A percentile compares a stretch with the other conserved stretches of the same genome.
Evolutionary conservation across 2,888 invertebrate genomes (phyloP).

Genomic region (Mesopsocus fuscifrons): DNA sequence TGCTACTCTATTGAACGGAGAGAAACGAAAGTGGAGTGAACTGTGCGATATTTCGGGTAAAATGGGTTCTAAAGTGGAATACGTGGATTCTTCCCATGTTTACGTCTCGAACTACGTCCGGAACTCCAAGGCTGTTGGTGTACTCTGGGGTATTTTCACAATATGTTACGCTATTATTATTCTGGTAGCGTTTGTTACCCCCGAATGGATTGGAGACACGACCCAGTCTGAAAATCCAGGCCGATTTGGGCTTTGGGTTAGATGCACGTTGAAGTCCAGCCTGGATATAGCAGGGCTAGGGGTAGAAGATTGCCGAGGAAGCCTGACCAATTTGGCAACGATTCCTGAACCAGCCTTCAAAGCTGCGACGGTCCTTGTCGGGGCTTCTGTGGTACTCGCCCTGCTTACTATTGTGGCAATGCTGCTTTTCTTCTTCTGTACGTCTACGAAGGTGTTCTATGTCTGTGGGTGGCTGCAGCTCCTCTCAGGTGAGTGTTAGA

Average conservation of each 20-base stretch:
- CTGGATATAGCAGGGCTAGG: constrained; percentile 36
- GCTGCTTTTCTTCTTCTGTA: constrained; percentile 83
- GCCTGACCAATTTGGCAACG: constrained; percentile 61
- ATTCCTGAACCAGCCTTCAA: constrained; percentile 71
- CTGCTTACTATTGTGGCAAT: constrained; percentile 73
- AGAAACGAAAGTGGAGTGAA: too few relatives aligned
- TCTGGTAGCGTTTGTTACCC: constrained; percentile 87
- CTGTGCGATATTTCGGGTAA: too few relatives aligned
- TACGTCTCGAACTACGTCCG: constrained; percentile 81
- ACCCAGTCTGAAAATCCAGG: constrained; percentile 61
- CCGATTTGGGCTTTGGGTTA: constrained; percentile 82
- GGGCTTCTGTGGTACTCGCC: constrained; percentile 66
- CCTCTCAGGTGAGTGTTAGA: constrained; percentile 64
- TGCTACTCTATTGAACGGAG: too few relatives aligned
- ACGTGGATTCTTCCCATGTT: constrained; percentile 77
- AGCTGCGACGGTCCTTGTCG: constrained; percentile 75
- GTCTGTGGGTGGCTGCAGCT: constrained; percentile 91
- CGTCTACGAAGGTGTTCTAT: constrained; percentile 78
- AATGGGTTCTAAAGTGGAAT: constrained; percentile 85
- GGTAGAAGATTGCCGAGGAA: constrained; percentile 65
- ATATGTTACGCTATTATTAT: constrained; percentile 93
- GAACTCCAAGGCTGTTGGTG: constrained; percentile 87
- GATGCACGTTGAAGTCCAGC: constrained; percentile 40
- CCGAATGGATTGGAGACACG: constrained; percentile 72
- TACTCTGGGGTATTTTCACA: constrained; percentile 94